These are phyloP conservation scores for Allygus modestus DNA, from an alignment of 2,888 invertebrate genomes.

Conservation along the genomic window DNA sequence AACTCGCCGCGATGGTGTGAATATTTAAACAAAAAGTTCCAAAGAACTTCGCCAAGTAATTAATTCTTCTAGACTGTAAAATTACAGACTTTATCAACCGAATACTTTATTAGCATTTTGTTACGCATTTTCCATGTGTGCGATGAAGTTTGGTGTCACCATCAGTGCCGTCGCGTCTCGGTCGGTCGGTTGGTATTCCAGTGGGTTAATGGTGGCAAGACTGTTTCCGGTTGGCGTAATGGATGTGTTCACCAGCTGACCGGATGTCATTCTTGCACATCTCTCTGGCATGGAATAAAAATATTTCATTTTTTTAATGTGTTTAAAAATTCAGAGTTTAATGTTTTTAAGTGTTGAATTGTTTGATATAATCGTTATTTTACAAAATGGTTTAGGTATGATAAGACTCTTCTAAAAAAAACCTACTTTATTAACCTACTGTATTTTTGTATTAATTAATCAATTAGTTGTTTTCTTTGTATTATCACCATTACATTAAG, in stretches of 20 bases:
- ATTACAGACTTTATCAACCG: background rate
- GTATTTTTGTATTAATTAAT: no score
- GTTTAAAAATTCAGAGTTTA: no score
- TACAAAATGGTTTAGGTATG: no score
- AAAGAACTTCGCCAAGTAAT: background rate
- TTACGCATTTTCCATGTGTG: no score
- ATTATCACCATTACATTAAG: no score
- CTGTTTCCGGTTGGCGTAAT: constrained; percentile 5
- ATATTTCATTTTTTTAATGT: no score
- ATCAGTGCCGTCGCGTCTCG: background rate
- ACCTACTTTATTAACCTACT: no score
- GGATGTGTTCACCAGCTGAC: constrained; percentile 4
- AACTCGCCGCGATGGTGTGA: constrained; percentile 9
- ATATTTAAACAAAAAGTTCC: background rate
- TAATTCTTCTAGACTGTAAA: background rate
- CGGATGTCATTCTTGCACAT: background rate
- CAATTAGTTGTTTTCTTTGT: no score
- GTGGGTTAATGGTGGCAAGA: background rate
- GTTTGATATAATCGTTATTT: no score
- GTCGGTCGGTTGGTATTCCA: constrained; percentile 1
- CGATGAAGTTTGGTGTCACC: no score
- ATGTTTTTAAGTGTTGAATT: no score
- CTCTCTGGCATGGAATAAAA: background rate
- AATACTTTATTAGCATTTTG: background rate
- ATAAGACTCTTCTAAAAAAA: no score